Conservation (phyloP, 2,797 vertebrate genomes). For the Pempheris klunzingeri region DNA sequence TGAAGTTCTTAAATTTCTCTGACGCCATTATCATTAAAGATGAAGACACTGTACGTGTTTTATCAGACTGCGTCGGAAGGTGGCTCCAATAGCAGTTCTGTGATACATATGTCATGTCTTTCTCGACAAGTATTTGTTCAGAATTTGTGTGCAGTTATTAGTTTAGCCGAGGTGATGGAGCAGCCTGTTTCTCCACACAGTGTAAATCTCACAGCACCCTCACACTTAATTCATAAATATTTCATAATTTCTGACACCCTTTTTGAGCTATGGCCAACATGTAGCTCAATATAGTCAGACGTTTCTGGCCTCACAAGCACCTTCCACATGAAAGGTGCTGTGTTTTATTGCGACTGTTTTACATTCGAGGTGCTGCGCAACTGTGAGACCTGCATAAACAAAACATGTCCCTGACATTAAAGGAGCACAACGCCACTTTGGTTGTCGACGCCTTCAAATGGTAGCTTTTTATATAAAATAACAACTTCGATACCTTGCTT, state of each 20-base stretch:
- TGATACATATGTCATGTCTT: slow-evolving; percentile 28
- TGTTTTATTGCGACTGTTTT: slow-evolving; percentile 69
- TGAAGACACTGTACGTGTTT: not conserved
- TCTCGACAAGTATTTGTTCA: slow-evolving; percentile 56
- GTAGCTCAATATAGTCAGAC: slow-evolving; percentile 34
- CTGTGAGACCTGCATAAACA: slow-evolving; percentile 49
- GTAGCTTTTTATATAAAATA: slow-evolving; percentile 19
- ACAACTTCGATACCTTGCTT: slow-evolving; percentile 5
- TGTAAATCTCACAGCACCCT: slow-evolving; percentile 59
- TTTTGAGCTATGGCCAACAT: slow-evolving; percentile 62
- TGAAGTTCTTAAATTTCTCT: slow-evolving; percentile 1
- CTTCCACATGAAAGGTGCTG: slow-evolving; percentile 45
- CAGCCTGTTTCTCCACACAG: slow-evolving; percentile 46
- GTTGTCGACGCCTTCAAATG: slow-evolving; percentile 21
- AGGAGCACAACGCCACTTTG: slow-evolving; percentile 17
- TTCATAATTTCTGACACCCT: slow-evolving; percentile 56
- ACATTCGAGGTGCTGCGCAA: slow-evolving; percentile 46
- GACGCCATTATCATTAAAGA: slow-evolving; percentile 17
- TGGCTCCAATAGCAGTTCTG: slow-evolving; percentile 12
- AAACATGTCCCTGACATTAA: slow-evolving; percentile 46
- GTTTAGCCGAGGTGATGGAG: slow-evolving; percentile 42
- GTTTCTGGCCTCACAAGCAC: slow-evolving; percentile 54
- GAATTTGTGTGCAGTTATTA: slow-evolving; percentile 63
- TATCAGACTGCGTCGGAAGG: slow-evolving; percentile 1
- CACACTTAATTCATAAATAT: slow-evolving; percentile 63